A percentile compares a stretch with the other conserved stretches of the same genome.
These are phyloP conservation scores for Notamacropus eugenii DNA, from an alignment of 2,797 vertebrate genomes.

Conservation along the genomic window DNA sequence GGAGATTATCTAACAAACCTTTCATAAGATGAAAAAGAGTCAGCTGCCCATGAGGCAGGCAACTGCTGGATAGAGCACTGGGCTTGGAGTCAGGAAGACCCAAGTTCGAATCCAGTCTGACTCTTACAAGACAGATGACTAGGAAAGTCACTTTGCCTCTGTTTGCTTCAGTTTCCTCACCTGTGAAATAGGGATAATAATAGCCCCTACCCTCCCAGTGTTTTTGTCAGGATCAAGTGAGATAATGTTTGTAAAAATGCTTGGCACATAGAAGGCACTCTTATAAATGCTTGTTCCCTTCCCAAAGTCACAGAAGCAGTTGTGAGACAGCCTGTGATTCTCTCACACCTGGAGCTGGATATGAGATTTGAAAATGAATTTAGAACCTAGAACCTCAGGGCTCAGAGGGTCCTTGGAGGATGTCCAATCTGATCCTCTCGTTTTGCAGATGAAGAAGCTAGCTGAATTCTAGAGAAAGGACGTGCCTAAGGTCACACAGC, in stretches of 20 bases:
- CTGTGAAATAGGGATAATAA: background rate
- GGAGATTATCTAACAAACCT: background rate
- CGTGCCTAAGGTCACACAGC: background rate
- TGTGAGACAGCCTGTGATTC: background rate
- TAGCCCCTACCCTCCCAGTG: background rate
- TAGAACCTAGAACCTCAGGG: background rate
- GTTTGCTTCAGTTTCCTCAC: background rate
- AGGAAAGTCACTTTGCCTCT: background rate
- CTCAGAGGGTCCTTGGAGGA: background rate
- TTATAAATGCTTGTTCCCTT: background rate
- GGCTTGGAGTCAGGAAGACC: background rate
- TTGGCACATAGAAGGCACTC: background rate
- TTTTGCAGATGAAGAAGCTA: background rate
- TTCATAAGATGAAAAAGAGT: background rate
- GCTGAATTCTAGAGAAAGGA: constrained; percentile 5
- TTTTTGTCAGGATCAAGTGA: background rate
- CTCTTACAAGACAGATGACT: background rate
- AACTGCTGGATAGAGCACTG: background rate
- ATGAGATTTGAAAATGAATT: background rate
- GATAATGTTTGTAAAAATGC: background rate
- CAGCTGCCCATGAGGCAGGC: background rate
- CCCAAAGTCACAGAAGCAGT: background rate
- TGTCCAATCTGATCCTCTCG: background rate
- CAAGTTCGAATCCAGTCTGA: background rate
- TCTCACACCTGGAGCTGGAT: background rate